Evolutionary conservation across 2,113 vertebrate species (phyloP).

Genomic region (Ageneiosus marmoratus): DNA sequence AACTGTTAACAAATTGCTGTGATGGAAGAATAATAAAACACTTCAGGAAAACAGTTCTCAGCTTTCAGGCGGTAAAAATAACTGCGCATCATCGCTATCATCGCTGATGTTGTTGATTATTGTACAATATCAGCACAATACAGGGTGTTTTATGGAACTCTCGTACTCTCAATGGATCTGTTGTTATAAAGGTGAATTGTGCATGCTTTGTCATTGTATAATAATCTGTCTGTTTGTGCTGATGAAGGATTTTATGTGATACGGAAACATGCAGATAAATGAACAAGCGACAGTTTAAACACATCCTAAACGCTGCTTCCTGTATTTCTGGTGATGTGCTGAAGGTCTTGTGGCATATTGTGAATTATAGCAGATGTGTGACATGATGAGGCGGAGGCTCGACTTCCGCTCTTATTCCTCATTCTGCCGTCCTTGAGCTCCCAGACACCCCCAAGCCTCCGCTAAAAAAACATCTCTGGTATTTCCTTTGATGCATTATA

Average conservation of each 20-base stretch:
- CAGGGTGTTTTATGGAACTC: not conserved
- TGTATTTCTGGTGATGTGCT: not conserved
- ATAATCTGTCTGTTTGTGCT: not conserved
- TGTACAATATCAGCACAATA: not conserved
- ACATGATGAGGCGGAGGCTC: not conserved
- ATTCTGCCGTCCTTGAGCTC: not conserved
- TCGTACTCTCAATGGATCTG: not conserved
- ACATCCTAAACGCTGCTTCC: not conserved
- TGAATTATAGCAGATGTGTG: not conserved
- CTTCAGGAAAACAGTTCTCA: not conserved
- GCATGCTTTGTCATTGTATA: not conserved
- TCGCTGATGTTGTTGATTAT: too few species aligned
- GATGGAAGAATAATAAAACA: not conserved
- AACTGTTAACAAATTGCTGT: not conserved
- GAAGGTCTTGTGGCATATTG: slow-evolving; percentile 1
- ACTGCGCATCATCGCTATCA: not conserved
- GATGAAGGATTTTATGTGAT: not conserved
- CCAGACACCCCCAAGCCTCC: not conserved
- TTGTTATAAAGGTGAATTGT: not conserved
- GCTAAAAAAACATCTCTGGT: slow-evolving; percentile 7
- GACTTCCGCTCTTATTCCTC: not conserved
- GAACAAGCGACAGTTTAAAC: not conserved
- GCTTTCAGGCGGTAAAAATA: not conserved
- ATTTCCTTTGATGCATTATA: slow-evolving; percentile 37
- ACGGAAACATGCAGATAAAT: not conserved